Base-by-base conservation (phyloP, 30 jellyfish, hydroid and myxozoan species). In the Aurelia sp. region DNA sequence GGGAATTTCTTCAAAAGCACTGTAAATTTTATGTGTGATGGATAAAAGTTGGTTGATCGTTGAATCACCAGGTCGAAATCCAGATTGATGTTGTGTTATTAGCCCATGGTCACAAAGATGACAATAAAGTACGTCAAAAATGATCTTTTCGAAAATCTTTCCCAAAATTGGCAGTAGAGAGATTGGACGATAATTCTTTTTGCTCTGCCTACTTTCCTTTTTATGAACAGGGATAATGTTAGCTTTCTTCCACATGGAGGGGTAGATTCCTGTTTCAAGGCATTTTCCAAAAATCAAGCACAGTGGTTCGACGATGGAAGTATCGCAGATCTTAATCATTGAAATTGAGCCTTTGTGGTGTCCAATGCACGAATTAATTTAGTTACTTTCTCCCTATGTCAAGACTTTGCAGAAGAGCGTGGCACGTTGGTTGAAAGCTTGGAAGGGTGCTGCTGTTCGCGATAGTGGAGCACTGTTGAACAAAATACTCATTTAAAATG, bases 1-100 rank as follows among this genome's bases (percentile, higher is more conserved):
- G 61, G 91, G 83, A 81, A 81, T 21, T 66, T 65, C 91, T 53
- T 81, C 84, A 81, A 68, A 81, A 67, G 84, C 91, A 65, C 74
- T 64, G 84, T 68, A 81, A 2, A 68, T 81, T 51, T 81, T 81
- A 27, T 81, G 91, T 4, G 91, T 81, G 65, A 81, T 63, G 64
- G 66, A 27, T 27, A 27, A 27, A 27, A 27, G 33, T 67, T 78
- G 88, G 60, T 78, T 78, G 10, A 78, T 78, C 35, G 88, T 64
- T 62, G 88, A 78, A 62, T 62, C 88, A 78, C 88, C 91, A 20
- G 91, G 91, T 1, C 59, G 72, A 67, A 81, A 81, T 13, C 84
- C 83, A 21, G 83, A 66, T 21, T 81, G 91, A 66, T 81, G 83
- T 81, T 31, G 84, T 13, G 74, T 40, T 57, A 76, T 51, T 73